These are phyloP conservation scores for Typhlichthys subterraneus DNA, from an alignment of 2,797 vertebrate genomes.

Conservation along the genomic window DNA sequence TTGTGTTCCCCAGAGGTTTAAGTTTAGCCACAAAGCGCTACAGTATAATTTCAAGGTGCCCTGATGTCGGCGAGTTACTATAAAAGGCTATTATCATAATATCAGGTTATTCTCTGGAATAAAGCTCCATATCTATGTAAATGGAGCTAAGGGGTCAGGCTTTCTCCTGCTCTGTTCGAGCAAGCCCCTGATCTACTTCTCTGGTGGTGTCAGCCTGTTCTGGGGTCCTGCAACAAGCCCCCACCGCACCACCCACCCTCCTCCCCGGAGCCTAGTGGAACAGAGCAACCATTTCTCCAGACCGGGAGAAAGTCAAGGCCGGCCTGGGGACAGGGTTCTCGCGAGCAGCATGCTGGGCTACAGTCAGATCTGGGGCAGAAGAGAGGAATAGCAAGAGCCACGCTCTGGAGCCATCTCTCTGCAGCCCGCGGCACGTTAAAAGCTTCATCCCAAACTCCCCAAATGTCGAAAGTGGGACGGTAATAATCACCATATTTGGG, in stretches of 20 bases:
- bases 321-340: constrained; percentile 68
- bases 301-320: constrained; percentile 67
- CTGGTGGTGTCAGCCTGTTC: constrained; percentile 57
- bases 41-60: constrained; percentile 58
- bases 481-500: constrained; percentile 32
- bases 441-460: constrained; percentile 31
- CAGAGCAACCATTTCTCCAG: constrained; percentile 52
- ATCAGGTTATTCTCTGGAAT: constrained; percentile 51
- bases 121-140: constrained; percentile 65
- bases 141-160: constrained; percentile 42
- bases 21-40: constrained; percentile 16
- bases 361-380: constrained; percentile 72
- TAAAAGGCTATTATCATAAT: constrained; percentile 61
- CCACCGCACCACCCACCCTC: constrained; percentile 38
- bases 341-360: constrained; percentile 61
- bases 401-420: constrained; percentile 51
- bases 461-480: constrained; percentile 47
- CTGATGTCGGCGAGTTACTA: constrained; percentile 46
- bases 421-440: constrained; percentile 47
- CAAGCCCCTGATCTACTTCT: constrained; percentile 69
- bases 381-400: constrained; percentile 54
- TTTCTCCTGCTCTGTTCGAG: constrained; percentile 54
- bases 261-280: constrained; percentile 52
- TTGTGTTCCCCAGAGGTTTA: constrained; percentile 23
- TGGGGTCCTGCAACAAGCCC: constrained; percentile 58